These are phyloP conservation scores for Otus sunia DNA, from an alignment of 2,113 vertebrate species.

Conservation along the genomic window DNA sequence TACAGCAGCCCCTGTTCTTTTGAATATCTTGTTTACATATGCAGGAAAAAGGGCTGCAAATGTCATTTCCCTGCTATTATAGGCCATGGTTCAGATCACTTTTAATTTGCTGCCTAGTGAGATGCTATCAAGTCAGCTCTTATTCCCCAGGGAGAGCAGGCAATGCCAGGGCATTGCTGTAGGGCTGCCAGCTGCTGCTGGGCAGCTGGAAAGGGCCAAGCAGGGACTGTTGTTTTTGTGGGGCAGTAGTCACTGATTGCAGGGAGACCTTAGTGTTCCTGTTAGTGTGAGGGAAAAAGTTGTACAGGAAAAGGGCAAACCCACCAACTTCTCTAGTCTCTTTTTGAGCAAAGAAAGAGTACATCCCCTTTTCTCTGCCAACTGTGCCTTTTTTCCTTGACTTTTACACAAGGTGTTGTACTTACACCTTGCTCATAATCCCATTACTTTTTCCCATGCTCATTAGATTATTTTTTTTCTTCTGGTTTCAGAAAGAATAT, in stretches of 20 bases:
- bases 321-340: not conserved
- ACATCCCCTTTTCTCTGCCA: not conserved
- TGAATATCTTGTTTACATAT: not conserved
- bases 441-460: not conserved
- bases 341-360: not conserved
- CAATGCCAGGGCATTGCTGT: not conserved
- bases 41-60: not conserved
- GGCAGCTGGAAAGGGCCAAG: not conserved
- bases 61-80: not conserved
- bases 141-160: not conserved
- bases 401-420: not conserved
- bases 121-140: not conserved
- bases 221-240: fast-evolving
- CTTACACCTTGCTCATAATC: not conserved
- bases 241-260: not conserved
- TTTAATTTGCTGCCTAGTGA: not conserved
- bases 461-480: not conserved
- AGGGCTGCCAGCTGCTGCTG: not conserved
- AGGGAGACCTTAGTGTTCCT: not conserved
- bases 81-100: not conserved
- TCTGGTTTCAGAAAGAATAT: not conserved
- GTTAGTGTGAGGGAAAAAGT: not conserved
- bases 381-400: not conserved
- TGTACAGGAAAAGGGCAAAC: not conserved
- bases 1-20: not conserved